Evolutionary conservation across 2,888 invertebrate species (phyloP), one percentile per base, ranked within the genome.

Genomic region (Mactromeris polynyma): DNA sequence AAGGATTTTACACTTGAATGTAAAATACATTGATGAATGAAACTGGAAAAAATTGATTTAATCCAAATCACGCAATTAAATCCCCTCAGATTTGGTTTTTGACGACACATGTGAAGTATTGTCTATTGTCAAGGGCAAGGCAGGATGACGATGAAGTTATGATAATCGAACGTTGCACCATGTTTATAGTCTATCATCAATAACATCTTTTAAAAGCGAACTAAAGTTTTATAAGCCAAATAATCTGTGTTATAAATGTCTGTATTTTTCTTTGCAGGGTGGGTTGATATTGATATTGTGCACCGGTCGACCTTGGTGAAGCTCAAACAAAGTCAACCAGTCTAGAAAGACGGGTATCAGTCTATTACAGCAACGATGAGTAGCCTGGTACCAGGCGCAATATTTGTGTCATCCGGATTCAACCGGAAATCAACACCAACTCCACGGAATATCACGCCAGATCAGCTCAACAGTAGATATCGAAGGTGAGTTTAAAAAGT

Each of bases 341-440:
- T 33, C 69, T 69, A 14, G 9, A 33, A 1, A 73, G 19, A 11
- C 33, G 36, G 19, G 36, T 17, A 73, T 21, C 36, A 69, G 33
- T 14, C 31, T 33, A 11, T 33, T 31, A 14, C 73, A 36, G 36
- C 26, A 40, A 91, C 87, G 90, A 94, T 95, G 94, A 93, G 93
- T 31, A 94, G 93, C 82, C 91, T 95, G 51, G 92, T 92, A 31
- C 95, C 95, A 17, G 95, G 95, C 3, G 81, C 93, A 9, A 89
- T 95, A 82, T 95, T 95, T 83, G 64, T 85, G 40, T 86, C 93
- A 19, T 78, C 94, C 0, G 95, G 94, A 31, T 87, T 95, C 21
- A 95, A 95, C 91, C 89, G 93, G 31, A 93, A 94, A 69, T 94
- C 93, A 4, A 94, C 94, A 7, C 94, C 94, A 3, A 91, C 91